Evolutionary conservation across 1,140 invertebrate species (phyloP), one percentile per base, ranked within the genome.

Genomic region (Wasmannia auropunctata): DNA sequence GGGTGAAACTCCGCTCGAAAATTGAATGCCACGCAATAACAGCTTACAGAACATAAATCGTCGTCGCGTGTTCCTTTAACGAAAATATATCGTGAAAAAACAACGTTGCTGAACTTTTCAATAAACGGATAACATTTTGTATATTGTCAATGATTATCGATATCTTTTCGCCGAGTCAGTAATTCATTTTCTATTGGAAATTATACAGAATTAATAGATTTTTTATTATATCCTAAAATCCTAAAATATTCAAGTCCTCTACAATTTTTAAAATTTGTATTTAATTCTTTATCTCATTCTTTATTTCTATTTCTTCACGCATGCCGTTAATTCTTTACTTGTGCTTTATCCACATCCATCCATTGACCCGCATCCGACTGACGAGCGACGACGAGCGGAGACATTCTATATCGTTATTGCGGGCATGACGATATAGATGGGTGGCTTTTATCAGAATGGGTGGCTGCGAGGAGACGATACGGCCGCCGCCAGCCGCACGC

Each of bases 391-490:
- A 65, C 43, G 43, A 79, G 43, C 60, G 25, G 43, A 80, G 22
- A 51, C 31, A n/a, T 69, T 6, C 62, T 54, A 69, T 54, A 69
- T 69, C 62, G 77, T 69, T 37, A 54, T 69, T 91, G 90, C 65
- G 76, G n/a, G 86, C 85, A 76, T 80, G 86, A 86, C 56, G 79
- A 54, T n/a, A n/a, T n/a, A n/a, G n/a, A n/a, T 51, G 56, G 49
- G 54, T 58, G 77, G 67, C 67, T 83, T 56, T 54, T 76, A 84
- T 83, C 86, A n/a, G 85, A 84, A 74, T 70, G 85, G 80, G 37
- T 63, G 46, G 85, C 46, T 54, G 43, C 37, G 63, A 74, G 70
- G 63, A 74, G 70, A 85, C 40, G 69, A 62, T 69, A 65, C 63
- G 43, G 34, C 7, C 46, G 34, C 22, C 14, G 72, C 3, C 34